Evolutionary conservation across 2,113 vertebrate species (phyloP).

Genomic region (Pogona vitticeps): DNA sequence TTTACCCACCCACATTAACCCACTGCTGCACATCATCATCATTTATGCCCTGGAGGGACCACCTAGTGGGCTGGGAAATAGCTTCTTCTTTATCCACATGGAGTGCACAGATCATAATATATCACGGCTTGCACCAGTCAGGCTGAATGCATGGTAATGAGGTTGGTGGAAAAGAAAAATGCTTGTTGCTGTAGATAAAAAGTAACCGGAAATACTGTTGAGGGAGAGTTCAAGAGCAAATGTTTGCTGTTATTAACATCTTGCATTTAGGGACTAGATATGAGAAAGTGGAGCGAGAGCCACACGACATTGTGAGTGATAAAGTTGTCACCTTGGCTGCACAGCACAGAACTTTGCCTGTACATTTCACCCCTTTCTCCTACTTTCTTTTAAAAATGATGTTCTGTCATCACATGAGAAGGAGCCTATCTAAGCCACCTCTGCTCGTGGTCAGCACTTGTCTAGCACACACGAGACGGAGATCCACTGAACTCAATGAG

Average conservation of each 20-base stretch:
- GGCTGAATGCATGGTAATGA: neutral
- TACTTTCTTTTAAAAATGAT: neutral
- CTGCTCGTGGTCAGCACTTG: neutral
- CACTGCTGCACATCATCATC: constrained; percentile 57
- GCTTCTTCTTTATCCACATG: constrained; percentile 26
- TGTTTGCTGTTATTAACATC: neutral
- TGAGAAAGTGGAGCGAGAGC: neutral
- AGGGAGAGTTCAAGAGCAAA: neutral
- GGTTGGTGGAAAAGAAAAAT: constrained; percentile 29
- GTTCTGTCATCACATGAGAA: neutral
- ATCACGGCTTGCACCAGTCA: constrained; percentile 38
- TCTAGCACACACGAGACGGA: neutral
- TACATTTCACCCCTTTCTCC: neutral
- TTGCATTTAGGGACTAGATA: constrained; percentile 30
- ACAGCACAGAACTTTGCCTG: neutral
- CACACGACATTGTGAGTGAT: neutral
- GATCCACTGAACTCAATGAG: neutral
- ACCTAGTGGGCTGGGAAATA: constrained; percentile 69
- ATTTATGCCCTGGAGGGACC: constrained; percentile 71
- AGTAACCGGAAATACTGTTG: neutral
- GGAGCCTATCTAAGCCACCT: neutral
- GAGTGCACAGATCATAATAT: constrained; percentile 31
- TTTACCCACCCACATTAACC: constrained; percentile 60
- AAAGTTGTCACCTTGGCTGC: neutral
- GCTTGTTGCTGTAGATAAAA: constrained; percentile 24